These are phyloP conservation scores for Pteropus alecto DNA, from an alignment of 2,113 vertebrate genomes.

Conservation along the genomic window DNA sequence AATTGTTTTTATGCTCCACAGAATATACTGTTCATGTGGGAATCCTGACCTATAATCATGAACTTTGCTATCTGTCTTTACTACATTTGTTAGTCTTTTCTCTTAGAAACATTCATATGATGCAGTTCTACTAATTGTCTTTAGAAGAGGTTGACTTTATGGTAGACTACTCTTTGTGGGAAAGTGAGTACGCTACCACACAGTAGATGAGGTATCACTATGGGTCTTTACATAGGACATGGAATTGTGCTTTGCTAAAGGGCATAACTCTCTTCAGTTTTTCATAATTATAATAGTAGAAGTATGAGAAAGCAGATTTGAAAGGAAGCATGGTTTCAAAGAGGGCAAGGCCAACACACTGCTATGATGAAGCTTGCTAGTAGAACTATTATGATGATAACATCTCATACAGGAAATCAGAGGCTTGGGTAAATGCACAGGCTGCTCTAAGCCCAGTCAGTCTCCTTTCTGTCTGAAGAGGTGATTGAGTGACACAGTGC, in stretches of 20 bases:
- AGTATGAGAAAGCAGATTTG: neutral
- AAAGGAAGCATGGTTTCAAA: neutral
- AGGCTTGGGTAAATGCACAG: neutral
- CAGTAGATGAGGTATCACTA: neutral
- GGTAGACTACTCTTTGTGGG: fast-evolving
- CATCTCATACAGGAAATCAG: neutral
- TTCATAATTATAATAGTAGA: neutral
- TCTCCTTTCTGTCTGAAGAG: neutral
- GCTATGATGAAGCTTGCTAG: neutral
- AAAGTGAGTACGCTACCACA: neutral
- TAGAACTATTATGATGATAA: neutral
- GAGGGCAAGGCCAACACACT: neutral
- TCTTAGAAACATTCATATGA: neutral
- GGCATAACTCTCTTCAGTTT: neutral
- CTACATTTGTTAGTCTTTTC: neutral
- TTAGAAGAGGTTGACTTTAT: neutral
- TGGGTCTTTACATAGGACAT: neutral
- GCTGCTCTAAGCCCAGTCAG: neutral
- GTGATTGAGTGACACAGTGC: neutral
- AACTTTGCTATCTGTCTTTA: neutral
- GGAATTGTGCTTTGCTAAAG: neutral
- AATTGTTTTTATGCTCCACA: neutral
- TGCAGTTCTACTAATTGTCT: neutral
- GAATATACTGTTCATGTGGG: neutral
- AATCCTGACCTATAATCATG: neutral